Percentiles rank a stretch among this genome's conserved stretches.
These are phyloP conservation scores for Meandrina meandrites DNA, from an alignment of 92 coral and sea anemone species.

Conservation along the genomic window DNA sequence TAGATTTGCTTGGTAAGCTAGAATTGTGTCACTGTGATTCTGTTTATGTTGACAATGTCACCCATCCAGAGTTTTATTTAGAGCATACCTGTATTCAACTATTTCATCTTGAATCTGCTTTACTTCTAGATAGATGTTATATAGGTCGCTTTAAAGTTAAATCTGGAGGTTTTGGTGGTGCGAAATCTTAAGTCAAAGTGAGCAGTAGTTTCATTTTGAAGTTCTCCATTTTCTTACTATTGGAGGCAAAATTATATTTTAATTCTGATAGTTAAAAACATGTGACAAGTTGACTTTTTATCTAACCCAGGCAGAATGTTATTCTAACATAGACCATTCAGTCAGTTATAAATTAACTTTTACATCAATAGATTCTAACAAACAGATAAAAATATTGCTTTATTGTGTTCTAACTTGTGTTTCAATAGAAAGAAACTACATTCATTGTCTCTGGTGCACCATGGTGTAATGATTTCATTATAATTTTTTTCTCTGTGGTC, in stretches of 20 bases:
- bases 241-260: not conserved
- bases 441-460: not conserved
- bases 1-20: not conserved
- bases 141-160: not conserved
- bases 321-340: not conserved
- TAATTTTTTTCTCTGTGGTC: not conserved
- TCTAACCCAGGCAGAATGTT: not conserved
- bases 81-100: not conserved
- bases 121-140: not conserved
- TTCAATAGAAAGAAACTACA: slow-evolving; percentile 7
- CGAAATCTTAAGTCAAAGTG: not conserved
- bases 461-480: not conserved
- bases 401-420: slow-evolving; percentile 24
- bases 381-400: slow-evolving; percentile 6
- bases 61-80: not conserved
- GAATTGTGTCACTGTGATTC: not conserved
- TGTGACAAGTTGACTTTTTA: not conserved
- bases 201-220: not conserved
- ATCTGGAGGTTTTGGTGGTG: not conserved
- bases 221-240: not conserved
- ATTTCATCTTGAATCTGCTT: slow-evolving; percentile 5
- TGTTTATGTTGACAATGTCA: not conserved
- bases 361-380: not conserved
- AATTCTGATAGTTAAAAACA: not conserved
- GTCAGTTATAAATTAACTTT: not conserved